These are phyloP conservation scores for Tadarida brasiliensis DNA, from an alignment of 2,797 vertebrate species.

Conservation along the genomic window DNA sequence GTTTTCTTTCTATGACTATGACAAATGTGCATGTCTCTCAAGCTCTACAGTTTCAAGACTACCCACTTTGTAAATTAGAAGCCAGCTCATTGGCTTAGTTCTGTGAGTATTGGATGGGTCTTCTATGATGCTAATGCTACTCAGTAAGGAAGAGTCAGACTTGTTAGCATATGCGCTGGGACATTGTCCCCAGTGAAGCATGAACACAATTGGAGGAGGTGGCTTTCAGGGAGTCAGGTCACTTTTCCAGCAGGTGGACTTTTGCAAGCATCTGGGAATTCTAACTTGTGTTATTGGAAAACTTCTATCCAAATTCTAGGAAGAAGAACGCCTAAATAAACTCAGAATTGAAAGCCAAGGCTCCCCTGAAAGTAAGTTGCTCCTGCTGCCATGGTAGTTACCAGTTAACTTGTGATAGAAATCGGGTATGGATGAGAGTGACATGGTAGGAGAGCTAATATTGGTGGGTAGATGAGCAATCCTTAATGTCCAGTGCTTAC, in stretches of 20 bases:
- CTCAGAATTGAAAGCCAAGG: slow-evolving; percentile 90
- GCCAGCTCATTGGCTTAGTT: background rate
- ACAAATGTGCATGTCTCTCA: background rate
- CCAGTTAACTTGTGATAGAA: background rate
- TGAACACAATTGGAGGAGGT: background rate
- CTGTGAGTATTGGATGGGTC: background rate
- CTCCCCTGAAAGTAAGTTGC: slow-evolving; percentile 91
- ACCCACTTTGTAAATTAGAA: background rate
- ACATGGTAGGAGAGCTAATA: background rate
- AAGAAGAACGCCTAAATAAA: slow-evolving; percentile 95
- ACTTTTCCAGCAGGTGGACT: background rate
- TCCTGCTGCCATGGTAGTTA: background rate
- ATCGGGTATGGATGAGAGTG: too few relatives aligned
- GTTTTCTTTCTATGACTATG: background rate
- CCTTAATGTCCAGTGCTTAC: background rate
- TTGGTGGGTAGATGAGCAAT: background rate
- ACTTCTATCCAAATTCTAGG: slow-evolving; percentile 85
- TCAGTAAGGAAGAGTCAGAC: background rate
- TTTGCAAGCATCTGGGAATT: background rate
- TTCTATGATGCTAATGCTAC: background rate
- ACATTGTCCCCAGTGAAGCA: background rate
- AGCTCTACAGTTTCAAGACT: background rate
- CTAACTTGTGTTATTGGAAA: slow-evolving; percentile 76
- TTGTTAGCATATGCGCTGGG: background rate
- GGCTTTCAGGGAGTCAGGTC: background rate